phyloP scores from a whole-genome alignment of 2,888 invertebrate species.

The Toxonevra muliebris region DNA sequence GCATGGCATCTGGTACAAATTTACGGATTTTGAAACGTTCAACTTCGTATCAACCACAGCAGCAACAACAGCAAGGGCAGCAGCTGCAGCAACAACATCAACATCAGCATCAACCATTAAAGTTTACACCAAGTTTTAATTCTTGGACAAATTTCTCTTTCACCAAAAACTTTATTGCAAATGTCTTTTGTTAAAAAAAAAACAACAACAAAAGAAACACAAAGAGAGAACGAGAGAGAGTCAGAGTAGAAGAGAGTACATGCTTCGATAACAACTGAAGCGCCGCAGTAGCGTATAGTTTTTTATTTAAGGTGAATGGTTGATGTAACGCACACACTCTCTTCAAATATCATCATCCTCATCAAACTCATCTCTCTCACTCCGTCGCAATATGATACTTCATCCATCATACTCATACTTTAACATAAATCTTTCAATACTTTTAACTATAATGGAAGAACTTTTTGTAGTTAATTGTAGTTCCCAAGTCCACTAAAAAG shows the following conservation, averaged over 20 bases:
- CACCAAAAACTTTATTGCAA: conserved; percentile 64
- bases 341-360: too few relatives aligned
- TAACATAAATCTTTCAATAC: too few relatives aligned
- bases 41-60: conserved; percentile 49
- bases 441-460: too few relatives aligned
- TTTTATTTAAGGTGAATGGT: not conserved
- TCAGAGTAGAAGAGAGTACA: not conserved
- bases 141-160: conserved; percentile 65
- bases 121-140: conserved; percentile 62
- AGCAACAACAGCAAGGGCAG: conserved; percentile 34
- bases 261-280: not conserved
- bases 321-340: not conserved
- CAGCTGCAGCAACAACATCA: conserved; percentile 37
- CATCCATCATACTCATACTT: too few relatives aligned
- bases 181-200: conserved; percentile 60
- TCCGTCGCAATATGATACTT: too few relatives aligned
- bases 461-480: too few relatives aligned
- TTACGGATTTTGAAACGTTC: conserved; percentile 52
- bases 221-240: not conserved
- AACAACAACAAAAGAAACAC: not conserved
- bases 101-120: conserved; percentile 38
- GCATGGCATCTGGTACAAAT: conserved; percentile 58
- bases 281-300: not conserved
- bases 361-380: too few relatives aligned
- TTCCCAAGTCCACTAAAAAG: too few relatives aligned